Evolutionary conservation across 64 coral and sea anemone genomes (phyloP), one percentile per base, ranked within the genome.

Genomic region (Actinia equina): DNA sequence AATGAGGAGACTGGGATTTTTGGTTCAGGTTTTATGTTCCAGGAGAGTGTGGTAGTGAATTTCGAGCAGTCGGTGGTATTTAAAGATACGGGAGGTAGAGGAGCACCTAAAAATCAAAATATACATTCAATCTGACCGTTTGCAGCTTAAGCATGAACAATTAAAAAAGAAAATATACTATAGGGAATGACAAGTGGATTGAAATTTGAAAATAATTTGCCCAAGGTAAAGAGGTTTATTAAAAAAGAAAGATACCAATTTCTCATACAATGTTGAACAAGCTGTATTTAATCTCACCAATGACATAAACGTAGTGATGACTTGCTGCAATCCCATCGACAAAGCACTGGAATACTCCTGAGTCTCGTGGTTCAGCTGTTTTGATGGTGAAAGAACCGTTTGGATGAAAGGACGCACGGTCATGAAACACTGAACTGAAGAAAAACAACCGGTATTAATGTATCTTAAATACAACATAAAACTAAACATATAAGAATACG

Each of bases 11-110:
- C 52, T 14, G 77, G 84, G 71, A 58, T 15, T 17, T 82, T 76
- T 0, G 59, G 60, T 60, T 44, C 52, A 23, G 41, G 3, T 11
- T 43, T 42, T 17, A 87, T 17, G 6, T 55, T 54, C 90, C 90
- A 91, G 3, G 43, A 54, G 12, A 91, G 59, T 43, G 17, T 82
- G 25, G 90, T 87, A 6, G 58, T 22, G 18, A 79, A 65, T 20
- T 76, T 80, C 0, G 74, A 30, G 59, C 90, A 91, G 77, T 82
- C 30, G 44, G 90, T 82, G 19, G 53, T 46, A 2, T 6, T 82
- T 17, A 92, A 52, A 11, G 60, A 80, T 5, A 67, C 27, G 26
- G 90, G 90, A 59, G 90, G 90, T 3, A 92, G 43, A 7, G 85
- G 90, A 1, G 22, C 17, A 49, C 78, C 78, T 81, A 23, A 65